Evolutionary conservation across 2,797 vertebrate genomes (phyloP), one percentile per base, ranked within the genome.

Genomic region (Channallabes apus): DNA sequence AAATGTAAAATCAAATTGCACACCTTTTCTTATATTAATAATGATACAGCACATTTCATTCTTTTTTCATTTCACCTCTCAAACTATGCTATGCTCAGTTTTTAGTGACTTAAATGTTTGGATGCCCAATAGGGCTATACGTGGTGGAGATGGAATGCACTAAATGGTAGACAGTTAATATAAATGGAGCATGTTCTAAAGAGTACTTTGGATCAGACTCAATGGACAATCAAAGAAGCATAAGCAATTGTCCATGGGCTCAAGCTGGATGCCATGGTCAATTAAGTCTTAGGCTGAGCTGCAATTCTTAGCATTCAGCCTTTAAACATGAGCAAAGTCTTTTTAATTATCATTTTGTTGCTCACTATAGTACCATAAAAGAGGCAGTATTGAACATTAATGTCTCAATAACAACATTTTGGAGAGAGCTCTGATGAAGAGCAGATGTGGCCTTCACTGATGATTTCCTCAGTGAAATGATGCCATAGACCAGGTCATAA

Each of bases 401-500:
- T 72, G 77, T 65, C 85, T 82, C 65, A 51, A 83, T 83, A 83
- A 86, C 67, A 83, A 73, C 56, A 38, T 72, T 83, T 79, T 46
- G 5, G 76, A 80, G 61, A 84, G 77, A 8, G 27, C 29, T 82
- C 41, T 86, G 85, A 86, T 84, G 77, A 75, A 80, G 46, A 80
- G 32, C 82, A 84, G 77, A 86, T 86, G 86, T 84, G 46, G 76
- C 27, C 58, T 54, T 80, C 46, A 54, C 15, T 73, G 24, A 67
- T 38, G 14, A 72, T 77, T 72, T 32, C 6, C 59, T 61, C 29
- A 4, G 1, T 84, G 67, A 87, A 91, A 87, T 88, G 89, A 92
- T 89, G 91, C 92, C 92, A 92, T 89, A 75, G 82, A 87, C 86
- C 86, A 87, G 90, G 88, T 93, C 90, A 87, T 46, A 90, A 68